These are phyloP conservation scores for Nemurella pictetii DNA, from an alignment of 2,888 invertebrate species.

Conservation along the genomic window DNA sequence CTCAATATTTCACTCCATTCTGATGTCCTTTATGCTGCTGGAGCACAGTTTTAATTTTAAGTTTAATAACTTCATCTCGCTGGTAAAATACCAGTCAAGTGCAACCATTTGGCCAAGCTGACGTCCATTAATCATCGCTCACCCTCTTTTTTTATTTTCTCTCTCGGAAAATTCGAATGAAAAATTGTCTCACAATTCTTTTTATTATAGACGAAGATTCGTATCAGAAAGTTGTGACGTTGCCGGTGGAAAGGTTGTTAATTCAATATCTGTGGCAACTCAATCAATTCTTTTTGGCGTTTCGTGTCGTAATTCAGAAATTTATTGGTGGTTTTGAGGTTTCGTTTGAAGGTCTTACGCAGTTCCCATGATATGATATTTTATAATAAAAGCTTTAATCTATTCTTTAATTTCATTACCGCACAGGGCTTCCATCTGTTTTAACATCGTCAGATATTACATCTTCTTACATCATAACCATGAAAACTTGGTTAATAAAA, in stretches of 20 bases:
- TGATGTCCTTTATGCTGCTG: background rate
- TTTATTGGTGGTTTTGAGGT: too few species aligned
- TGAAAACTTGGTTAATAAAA: too few species aligned
- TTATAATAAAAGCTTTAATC: too few species aligned
- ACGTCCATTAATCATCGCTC: slow-evolving; percentile 6
- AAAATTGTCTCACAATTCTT: slow-evolving; percentile 17
- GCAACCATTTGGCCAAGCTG: slow-evolving; percentile 23
- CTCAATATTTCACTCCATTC: background rate
- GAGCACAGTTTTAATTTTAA: background rate
- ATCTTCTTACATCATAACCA: too few species aligned
- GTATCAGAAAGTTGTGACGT: background rate
- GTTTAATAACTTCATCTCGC: background rate
- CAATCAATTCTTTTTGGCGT: background rate
- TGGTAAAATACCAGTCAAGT: slow-evolving; percentile 14
- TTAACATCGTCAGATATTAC: too few species aligned
- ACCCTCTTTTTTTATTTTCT: slow-evolving; percentile 5
- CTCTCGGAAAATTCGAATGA: slow-evolving; percentile 17
- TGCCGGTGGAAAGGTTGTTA: background rate
- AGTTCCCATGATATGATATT: too few species aligned
- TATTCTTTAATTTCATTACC: too few species aligned
- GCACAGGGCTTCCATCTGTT: too few species aligned
- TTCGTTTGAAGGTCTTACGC: background rate
- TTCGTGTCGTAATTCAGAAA: background rate
- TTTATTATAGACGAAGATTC: background rate
- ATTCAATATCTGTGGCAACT: background rate